Evolutionary conservation across 2,888 invertebrate genomes (phyloP).

Genomic region (Physocephala rufipes): DNA sequence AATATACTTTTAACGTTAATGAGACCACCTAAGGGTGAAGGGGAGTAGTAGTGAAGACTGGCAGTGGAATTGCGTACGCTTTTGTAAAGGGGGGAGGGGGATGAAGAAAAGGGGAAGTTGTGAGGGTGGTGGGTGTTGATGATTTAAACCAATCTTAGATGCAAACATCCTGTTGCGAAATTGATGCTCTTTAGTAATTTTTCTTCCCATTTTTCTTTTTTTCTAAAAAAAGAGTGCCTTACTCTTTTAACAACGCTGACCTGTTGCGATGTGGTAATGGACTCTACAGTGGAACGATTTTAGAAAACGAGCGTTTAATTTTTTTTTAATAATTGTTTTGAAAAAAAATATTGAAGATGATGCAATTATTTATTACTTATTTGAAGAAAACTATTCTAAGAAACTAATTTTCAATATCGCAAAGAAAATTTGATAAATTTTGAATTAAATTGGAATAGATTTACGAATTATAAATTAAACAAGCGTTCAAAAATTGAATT

Average conservation of each 20-base stretch:
- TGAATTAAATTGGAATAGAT: too few species aligned
- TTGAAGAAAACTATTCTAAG: background rate
- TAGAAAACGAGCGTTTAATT: background rate
- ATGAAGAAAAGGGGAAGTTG: background rate
- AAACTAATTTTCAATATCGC: background rate
- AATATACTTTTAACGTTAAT: too few species aligned
- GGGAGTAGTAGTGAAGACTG: background rate
- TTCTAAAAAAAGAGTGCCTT: too few species aligned
- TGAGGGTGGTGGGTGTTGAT: background rate
- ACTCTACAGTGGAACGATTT: slow-evolving; percentile 15
- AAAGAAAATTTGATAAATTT: background rate
- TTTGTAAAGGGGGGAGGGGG: background rate
- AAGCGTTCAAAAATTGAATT: too few species aligned
- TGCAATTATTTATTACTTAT: too few species aligned
- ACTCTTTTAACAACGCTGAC: too few species aligned
- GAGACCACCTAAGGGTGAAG: background rate
- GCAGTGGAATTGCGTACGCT: background rate
- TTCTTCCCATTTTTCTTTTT: background rate
- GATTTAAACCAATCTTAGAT: slow-evolving; percentile 2
- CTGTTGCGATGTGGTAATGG: slow-evolving; percentile 10
- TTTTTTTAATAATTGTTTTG: background rate
- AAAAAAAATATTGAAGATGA: background rate
- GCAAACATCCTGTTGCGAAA: slow-evolving; percentile 19
- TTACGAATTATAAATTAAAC: too few species aligned
- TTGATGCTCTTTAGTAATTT: background rate